Evolutionary conservation across 1,140 invertebrate species (phyloP).

Genomic region (Papilio machaon): DNA sequence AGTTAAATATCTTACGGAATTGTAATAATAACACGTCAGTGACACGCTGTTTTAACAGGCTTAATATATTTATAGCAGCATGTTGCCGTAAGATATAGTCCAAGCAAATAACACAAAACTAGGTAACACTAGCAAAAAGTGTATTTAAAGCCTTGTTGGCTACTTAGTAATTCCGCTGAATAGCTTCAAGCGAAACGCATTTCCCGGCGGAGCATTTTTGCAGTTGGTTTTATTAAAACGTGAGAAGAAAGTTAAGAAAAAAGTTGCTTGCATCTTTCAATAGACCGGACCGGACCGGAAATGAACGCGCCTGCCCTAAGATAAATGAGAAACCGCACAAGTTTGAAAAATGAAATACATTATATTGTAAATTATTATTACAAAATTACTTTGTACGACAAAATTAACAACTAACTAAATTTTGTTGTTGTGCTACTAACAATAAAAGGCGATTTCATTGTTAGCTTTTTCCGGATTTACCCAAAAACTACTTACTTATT

Average conservation of each 20-base stretch:
- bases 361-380: not conserved
- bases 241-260: conserved; percentile 26
- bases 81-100: conserved; percentile 1
- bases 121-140: conserved; percentile 10
- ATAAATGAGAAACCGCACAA: conserved; percentile 15
- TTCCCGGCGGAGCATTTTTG: conserved; percentile 13
- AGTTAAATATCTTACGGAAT: too few species aligned
- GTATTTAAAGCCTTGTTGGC: conserved; percentile 17
- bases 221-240: conserved; percentile 25
- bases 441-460: too few species aligned
- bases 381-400: not conserved
- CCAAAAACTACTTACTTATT: too few species aligned
- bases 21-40: too few species aligned
- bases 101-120: conserved; percentile 2
- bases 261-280: conserved; percentile 24
- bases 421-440: not conserved
- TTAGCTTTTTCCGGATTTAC: too few species aligned
- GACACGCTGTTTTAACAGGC: not conserved
- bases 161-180: conserved; percentile 20
- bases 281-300: conserved; percentile 21
- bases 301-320: conserved; percentile 15
- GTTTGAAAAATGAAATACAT: not conserved
- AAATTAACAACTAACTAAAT: not conserved
- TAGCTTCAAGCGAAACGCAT: conserved; percentile 26
- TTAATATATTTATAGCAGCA: not conserved